phyloP scores from a whole-genome alignment of 2,888 invertebrate species.

The Tineola bisselliella region DNA sequence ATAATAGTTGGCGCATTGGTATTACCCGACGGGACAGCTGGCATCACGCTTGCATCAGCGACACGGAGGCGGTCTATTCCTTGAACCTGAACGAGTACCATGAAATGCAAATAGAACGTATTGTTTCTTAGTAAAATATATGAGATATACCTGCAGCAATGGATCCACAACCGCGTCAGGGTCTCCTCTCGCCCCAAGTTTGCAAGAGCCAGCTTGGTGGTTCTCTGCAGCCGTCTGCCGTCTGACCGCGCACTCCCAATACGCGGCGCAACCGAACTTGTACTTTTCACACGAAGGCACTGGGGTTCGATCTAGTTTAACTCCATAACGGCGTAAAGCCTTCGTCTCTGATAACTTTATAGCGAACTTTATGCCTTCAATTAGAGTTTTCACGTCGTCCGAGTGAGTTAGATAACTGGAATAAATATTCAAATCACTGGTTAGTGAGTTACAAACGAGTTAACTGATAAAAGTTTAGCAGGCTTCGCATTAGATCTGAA shows the following conservation, averaged over 20 bases:
- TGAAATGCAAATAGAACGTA: too few species aligned
- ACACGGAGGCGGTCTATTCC: slow-evolving; percentile 73
- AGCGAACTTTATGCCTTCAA: slow-evolving; percentile 86
- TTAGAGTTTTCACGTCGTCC: slow-evolving; percentile 80
- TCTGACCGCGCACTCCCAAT: slow-evolving; percentile 82
- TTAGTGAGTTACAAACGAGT: too few species aligned
- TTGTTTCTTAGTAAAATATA: too few species aligned
- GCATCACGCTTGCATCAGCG: slow-evolving; percentile 77
- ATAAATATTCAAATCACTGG: too few species aligned
- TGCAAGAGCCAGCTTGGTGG: slow-evolving; percentile 84
- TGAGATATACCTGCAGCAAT: slow-evolving; percentile 71
- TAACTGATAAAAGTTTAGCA: too few species aligned
- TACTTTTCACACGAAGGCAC: slow-evolving; percentile 79
- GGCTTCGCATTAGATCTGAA: too few species aligned
- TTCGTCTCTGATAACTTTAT: slow-evolving; percentile 76
- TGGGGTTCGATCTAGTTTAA: slow-evolving; percentile 77
- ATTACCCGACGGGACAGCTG: slow-evolving; percentile 71
- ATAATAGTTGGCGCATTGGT: slow-evolving; percentile 76
- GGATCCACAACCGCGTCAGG: slow-evolving; percentile 78
- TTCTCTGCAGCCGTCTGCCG: slow-evolving; percentile 83
- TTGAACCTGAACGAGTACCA: slow-evolving; percentile 54
- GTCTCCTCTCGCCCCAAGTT: slow-evolving; percentile 81
- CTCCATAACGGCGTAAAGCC: slow-evolving; percentile 70
- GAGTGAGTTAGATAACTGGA: slow-evolving; percentile 75
- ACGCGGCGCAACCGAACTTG: slow-evolving; percentile 77